Percentiles rank a stretch among this genome's conserved stretches.
phyloP scores from a whole-genome alignment of 2,888 invertebrate species.

The Ornithoptera priamus region DNA sequence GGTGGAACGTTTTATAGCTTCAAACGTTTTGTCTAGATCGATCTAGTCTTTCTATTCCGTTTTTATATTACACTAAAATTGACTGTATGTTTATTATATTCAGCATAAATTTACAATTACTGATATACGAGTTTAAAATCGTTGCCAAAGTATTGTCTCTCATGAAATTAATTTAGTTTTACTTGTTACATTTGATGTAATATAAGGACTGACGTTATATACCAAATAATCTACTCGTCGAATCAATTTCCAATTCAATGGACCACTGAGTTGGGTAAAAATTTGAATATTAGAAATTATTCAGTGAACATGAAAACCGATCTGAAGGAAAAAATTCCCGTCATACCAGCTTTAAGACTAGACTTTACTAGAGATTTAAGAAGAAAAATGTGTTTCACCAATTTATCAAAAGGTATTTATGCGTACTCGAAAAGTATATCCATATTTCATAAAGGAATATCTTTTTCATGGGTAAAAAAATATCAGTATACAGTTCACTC shows the following conservation, averaged over 20 bases:
- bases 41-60: too few relatives aligned
- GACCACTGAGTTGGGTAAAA: slow-evolving; percentile 7
- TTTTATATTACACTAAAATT: too few relatives aligned
- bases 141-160: neutral
- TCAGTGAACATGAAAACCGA: slow-evolving; percentile 2
- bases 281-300: slow-evolving; percentile 10
- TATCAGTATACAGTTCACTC: neutral
- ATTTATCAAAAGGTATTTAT: neutral
- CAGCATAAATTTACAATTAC: too few relatives aligned
- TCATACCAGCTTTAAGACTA: slow-evolving; percentile 3
- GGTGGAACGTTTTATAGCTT: too few relatives aligned
- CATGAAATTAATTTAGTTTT: neutral
- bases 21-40: too few relatives aligned
- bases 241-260: slow-evolving; percentile 10
- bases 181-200: neutral
- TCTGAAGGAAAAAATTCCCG: slow-evolving; percentile 2
- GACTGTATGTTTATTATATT: too few relatives aligned
- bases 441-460: too few relatives aligned
- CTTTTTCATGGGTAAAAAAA: neutral
- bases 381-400: neutral
- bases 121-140: too few relatives aligned
- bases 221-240: neutral
- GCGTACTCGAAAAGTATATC: neutral
- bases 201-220: neutral
- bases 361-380: neutral